phyloP scores from a whole-genome alignment of 1,140 invertebrate genomes.

The Popillia japonica region DNA sequence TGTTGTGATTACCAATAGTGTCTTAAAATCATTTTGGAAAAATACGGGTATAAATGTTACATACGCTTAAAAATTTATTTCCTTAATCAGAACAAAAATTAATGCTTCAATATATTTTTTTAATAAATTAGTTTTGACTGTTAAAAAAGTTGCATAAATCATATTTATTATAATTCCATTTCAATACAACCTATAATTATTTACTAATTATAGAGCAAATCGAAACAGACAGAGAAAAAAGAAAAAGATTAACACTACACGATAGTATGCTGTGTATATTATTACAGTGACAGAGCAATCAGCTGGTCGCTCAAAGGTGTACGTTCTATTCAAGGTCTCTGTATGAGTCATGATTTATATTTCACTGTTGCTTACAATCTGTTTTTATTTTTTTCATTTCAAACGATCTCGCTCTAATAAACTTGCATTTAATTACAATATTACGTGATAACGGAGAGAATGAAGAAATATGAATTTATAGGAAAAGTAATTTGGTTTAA shows the following conservation, averaged over 20 bases:
- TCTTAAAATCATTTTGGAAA: background rate
- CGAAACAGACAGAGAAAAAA: background rate
- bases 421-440: background rate
- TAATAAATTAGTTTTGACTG: too few relatives aligned
- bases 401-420: slow-evolving; percentile 14
- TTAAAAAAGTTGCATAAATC: too few relatives aligned
- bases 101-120: too few relatives aligned
- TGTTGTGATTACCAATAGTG: slow-evolving; percentile 18
- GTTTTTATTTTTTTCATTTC: slow-evolving; percentile 9
- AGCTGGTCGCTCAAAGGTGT: slow-evolving; percentile 38
- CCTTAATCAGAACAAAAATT: background rate
- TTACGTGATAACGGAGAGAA: background rate
- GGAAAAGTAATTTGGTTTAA: too few relatives aligned
- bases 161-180: background rate
- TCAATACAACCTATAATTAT: background rate
- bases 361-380: slow-evolving; percentile 8
- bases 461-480: background rate
- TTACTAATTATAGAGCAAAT: background rate
- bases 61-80: background rate
- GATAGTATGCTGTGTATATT: background rate
- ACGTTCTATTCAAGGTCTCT: slow-evolving; percentile 41
- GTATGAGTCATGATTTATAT: slow-evolving; percentile 29
- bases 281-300: slow-evolving; percentile 19
- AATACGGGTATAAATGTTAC: background rate
- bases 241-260: background rate